phyloP scores from a whole-genome alignment of 2,113 vertebrate species.

The Pedetes capensis region DNA sequence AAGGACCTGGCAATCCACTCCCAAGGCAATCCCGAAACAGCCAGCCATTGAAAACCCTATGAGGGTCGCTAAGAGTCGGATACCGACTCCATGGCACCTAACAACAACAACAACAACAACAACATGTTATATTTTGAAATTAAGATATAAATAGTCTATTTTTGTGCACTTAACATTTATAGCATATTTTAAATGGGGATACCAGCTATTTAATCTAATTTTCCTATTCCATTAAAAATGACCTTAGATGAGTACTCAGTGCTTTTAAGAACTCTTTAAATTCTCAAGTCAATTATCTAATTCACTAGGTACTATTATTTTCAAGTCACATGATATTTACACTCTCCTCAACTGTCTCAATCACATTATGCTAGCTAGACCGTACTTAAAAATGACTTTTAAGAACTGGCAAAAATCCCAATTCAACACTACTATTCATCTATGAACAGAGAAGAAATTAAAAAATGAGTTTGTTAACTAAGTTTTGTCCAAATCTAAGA shows the following conservation, averaged over 20 bases:
- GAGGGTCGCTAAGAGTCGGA: too few relatives aligned
- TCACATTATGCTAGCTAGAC: neutral
- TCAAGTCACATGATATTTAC: neutral
- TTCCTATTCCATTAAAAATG: conserved; percentile 5
- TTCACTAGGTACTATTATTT: neutral
- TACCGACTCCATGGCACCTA: too few relatives aligned
- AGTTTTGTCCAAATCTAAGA: conserved; percentile 25
- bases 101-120: too few relatives aligned
- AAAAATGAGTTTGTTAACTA: conserved; percentile 14
- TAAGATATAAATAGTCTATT: neutral
- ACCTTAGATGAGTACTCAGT: neutral
- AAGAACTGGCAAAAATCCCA: neutral
- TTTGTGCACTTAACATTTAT: neutral
- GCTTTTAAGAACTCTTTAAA: conserved; percentile 27
- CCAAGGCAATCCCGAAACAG: too few relatives aligned
- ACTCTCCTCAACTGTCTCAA: neutral
- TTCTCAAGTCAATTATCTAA: neutral
- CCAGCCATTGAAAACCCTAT: too few relatives aligned
- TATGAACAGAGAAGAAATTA: neutral
- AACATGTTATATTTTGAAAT: neutral
- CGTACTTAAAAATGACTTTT: neutral
- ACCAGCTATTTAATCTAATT: neutral
- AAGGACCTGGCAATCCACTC: too few relatives aligned
- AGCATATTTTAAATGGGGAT: neutral
- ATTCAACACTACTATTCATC: neutral